Conservation (phyloP, 1,140 invertebrate genomes). For the Samia ricini region DNA sequence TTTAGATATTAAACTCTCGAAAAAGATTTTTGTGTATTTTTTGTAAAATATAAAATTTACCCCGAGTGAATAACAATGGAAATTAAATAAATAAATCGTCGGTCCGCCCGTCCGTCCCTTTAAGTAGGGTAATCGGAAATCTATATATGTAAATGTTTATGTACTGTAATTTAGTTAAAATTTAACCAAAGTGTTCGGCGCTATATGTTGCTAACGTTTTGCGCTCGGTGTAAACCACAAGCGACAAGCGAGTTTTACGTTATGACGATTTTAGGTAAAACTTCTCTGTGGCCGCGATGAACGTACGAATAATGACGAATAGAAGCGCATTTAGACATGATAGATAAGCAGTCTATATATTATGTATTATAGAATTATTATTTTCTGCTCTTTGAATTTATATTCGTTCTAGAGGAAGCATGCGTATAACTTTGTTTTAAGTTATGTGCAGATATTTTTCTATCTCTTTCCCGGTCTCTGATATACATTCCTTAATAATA, state of each 20-base stretch:
- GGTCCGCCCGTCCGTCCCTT: not conserved
- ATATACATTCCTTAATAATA: too few relatives aligned
- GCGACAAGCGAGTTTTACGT: not conserved
- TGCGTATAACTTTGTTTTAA: too few relatives aligned
- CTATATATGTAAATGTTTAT: constrained; percentile 9
- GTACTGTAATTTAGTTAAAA: constrained; percentile 8
- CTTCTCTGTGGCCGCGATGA: too few relatives aligned
- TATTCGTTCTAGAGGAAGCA: too few relatives aligned
- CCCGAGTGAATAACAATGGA: not conserved
- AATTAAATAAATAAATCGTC: not conserved
- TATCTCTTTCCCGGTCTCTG: too few relatives aligned
- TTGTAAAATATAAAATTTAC: not conserved
- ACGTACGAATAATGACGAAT: too few relatives aligned
- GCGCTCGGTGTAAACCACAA: not conserved
- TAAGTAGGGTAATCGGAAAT: not conserved
- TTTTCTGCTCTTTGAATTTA: too few relatives aligned
- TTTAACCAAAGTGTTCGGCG: constrained; percentile 7
- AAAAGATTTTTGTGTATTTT: not conserved
- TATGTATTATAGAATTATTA: too few relatives aligned
- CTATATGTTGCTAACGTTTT: not conserved
- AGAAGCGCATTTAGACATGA: too few relatives aligned
- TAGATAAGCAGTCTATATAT: too few relatives aligned
- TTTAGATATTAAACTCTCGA: not conserved
- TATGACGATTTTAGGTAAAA: not conserved
- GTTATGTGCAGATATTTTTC: too few relatives aligned